A percentile compares a stretch with the other conserved stretches of the same genome.
Evolutionary conservation across 2,113 vertebrate genomes (phyloP).

Genomic region (Corythornis cristatus): DNA sequence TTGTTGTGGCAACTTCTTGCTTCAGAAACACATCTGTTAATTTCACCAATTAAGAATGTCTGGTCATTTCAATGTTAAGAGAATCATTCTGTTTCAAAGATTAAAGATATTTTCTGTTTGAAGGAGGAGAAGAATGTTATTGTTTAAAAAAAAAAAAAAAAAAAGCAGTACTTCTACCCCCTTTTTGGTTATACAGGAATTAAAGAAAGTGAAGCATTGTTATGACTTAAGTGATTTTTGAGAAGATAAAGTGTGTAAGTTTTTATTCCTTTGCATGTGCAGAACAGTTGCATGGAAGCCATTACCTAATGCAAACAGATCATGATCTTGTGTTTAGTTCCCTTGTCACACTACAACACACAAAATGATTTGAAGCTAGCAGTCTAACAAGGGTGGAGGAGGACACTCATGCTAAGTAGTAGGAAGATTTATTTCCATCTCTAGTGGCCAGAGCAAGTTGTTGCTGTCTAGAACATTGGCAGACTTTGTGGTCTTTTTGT

Average conservation of each 20-base stretch:
- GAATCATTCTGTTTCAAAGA: slow-evolving; percentile 26
- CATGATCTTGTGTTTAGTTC: background rate
- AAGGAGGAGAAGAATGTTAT: slow-evolving; percentile 66
- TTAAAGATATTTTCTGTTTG: slow-evolving; percentile 55
- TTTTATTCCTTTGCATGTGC: slow-evolving; percentile 49
- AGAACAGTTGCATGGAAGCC: slow-evolving; percentile 10
- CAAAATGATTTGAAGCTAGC: background rate
- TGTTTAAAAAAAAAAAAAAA: slow-evolving; percentile 44
- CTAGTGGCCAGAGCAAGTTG: background rate
- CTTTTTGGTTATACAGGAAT: slow-evolving; percentile 67
- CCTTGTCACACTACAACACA: background rate
- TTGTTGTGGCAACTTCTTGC: slow-evolving; percentile 24
- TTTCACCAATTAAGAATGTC: slow-evolving; percentile 28
- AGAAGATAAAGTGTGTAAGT: slow-evolving; percentile 9
- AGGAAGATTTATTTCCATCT: background rate
- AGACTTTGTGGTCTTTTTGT: background rate
- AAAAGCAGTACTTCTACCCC: slow-evolving; percentile 53
- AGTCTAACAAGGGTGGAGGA: background rate
- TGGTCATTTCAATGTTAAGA: slow-evolving; percentile 24
- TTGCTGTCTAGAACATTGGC: background rate
- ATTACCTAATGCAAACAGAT: background rate
- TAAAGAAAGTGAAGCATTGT: slow-evolving; percentile 70
- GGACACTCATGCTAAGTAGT: background rate
- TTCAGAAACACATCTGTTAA: slow-evolving; percentile 33
- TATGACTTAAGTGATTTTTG: slow-evolving; percentile 57